A percentile compares a stretch with the other conserved stretches of the same genome.
Conservation (phyloP, 2,113 vertebrate genomes). For the Emydura subglobosa region DNA sequence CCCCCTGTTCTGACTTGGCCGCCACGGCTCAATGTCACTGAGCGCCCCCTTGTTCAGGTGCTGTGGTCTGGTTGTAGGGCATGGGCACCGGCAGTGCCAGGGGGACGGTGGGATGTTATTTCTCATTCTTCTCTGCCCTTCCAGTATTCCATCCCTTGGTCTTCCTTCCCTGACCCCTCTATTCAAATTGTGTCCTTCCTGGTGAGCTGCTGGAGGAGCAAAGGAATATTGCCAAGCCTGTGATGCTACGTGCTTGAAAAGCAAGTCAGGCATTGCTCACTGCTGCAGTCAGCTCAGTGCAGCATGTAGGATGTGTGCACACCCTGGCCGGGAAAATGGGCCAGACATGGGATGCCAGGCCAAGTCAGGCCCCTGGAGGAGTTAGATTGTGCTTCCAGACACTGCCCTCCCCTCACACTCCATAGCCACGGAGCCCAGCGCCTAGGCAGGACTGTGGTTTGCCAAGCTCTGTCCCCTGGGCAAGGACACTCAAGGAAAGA, state of each 20-base stretch:
- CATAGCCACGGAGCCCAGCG: fast-evolving
- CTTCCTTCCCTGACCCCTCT: not conserved
- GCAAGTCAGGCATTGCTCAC: not conserved
- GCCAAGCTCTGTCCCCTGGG: fast-evolving
- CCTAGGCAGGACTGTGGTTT: fast-evolving
- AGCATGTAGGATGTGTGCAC: fast-evolving
- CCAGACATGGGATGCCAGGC: not conserved
- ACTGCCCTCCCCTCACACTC: fast-evolving
- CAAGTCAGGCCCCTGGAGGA: fast-evolving
- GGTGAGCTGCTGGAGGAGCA: not conserved
- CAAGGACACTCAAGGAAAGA: fast-evolving
- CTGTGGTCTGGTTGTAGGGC: not conserved
- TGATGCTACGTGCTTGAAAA: not conserved
- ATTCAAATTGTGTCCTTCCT: not conserved
- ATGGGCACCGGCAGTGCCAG: no score
- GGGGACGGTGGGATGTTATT: not conserved
- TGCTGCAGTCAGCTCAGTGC: fast-evolving
- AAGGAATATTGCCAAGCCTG: not conserved
- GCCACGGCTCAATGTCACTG: not conserved
- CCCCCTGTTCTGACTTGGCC: not conserved
- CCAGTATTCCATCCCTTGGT: no score
- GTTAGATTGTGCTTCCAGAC: fast-evolving
- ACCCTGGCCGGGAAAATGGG: not conserved
- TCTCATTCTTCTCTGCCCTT: not conserved
- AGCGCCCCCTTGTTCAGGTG: not conserved